Percentiles rank a stretch among this genome's conserved stretches.
Conservation (phyloP, 2,113 vertebrate species). For the Amphilophus citrinellus region DNA sequence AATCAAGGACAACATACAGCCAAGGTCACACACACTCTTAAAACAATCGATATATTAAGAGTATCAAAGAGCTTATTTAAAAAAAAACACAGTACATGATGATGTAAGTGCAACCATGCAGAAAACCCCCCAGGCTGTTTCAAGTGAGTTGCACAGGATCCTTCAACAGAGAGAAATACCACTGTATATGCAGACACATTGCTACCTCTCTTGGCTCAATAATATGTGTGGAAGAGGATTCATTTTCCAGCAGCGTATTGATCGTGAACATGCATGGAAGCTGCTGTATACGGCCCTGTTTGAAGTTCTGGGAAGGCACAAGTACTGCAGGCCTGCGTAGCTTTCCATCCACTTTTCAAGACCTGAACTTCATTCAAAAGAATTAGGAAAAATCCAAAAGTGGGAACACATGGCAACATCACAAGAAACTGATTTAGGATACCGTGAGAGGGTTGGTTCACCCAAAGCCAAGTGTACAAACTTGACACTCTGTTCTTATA, state of each 20-base stretch:
- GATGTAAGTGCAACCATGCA: slow-evolving; percentile 12
- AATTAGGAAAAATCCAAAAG: neutral
- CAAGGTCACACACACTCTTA: neutral
- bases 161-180: slow-evolving; percentile 24
- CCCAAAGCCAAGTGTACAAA: neutral
- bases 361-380: slow-evolving; percentile 16
- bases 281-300: slow-evolving; percentile 37
- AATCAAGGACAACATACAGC: neutral
- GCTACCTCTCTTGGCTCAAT: slow-evolving; percentile 22
- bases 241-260: slow-evolving; percentile 60
- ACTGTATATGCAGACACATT: slow-evolving; percentile 26
- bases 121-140: slow-evolving; percentile 43
- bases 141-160: slow-evolving; percentile 25
- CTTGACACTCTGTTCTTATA: neutral
- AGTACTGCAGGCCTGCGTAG: neutral
- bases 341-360: neutral
- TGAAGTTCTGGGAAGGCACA: slow-evolving; percentile 43
- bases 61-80: slow-evolving; percentile 8
- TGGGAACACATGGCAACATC: slow-evolving; percentile 15
- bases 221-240: slow-evolving; percentile 47
- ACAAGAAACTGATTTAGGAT: neutral
- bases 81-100: neutral
- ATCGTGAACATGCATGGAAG: slow-evolving; percentile 49
- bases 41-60: neutral
- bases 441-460: slow-evolving; percentile 4